Evolutionary conservation across 92 coral and sea anemone genomes (phyloP).

Genomic region (Chrysogorgia sp.): DNA sequence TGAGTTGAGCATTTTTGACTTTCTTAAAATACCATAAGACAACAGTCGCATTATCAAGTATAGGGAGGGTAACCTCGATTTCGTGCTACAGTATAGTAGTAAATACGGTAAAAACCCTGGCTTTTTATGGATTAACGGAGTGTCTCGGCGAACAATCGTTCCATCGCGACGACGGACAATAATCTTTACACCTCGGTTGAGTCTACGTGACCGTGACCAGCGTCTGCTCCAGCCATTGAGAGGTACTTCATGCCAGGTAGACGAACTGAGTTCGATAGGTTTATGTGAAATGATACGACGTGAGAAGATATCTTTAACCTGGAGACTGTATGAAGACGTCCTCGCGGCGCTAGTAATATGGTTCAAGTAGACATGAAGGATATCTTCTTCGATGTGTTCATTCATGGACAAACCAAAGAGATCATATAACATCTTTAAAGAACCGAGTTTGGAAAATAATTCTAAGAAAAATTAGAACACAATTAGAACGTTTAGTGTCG

Average conservation of each 20-base stretch:
- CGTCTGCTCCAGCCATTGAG: not conserved
- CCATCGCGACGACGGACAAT: not conserved
- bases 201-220: not conserved
- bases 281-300: not conserved
- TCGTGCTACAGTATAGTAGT: not conserved
- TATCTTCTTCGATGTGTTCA: not conserved
- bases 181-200: not conserved
- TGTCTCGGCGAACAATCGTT: not conserved
- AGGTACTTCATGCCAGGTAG: not conserved
- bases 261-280: not conserved
- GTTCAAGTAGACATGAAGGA: not conserved
- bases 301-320: not conserved
- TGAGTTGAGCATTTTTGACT: not conserved
- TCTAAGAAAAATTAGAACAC: not conserved
- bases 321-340: not conserved
- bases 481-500: too few relatives aligned
- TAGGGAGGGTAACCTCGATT: not conserved
- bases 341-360: not conserved
- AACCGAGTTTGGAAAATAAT: not conserved
- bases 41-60: not conserved
- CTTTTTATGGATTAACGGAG: not conserved
- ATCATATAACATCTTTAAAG: not conserved
- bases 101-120: not conserved
- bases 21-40: not conserved
- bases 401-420: not conserved